These are phyloP conservation scores for Forbesichthys agassizii DNA, from an alignment of 2,113 vertebrate genomes.

Conservation along the genomic window DNA sequence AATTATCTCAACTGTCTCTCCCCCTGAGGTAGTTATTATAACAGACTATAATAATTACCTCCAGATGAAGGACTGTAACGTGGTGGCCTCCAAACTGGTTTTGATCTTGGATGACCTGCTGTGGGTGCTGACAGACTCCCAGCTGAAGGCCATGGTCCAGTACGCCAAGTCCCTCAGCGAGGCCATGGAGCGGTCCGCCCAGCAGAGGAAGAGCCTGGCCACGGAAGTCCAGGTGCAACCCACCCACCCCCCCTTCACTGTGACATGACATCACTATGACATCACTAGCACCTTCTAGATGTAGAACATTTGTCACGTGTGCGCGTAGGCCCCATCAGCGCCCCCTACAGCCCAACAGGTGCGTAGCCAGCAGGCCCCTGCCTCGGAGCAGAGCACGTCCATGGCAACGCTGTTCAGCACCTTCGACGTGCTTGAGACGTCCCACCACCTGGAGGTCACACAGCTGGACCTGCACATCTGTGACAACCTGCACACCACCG, in stretches of 20 bases:
- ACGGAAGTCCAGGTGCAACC: conserved; percentile 78
- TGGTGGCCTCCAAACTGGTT: conserved; percentile 93
- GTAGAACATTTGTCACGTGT: background rate
- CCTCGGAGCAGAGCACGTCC: conserved; percentile 83
- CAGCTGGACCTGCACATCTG: too few species aligned
- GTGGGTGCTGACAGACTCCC: conserved; percentile 98
- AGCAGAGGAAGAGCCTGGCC: conserved; percentile 96
- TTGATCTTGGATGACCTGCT: conserved; percentile 94
- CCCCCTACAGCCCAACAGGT: conserved; percentile 82
- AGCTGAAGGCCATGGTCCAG: conserved; percentile 98
- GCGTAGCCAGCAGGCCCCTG: conserved; percentile 81
- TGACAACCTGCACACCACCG: too few species aligned
- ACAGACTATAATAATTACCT: too few species aligned
- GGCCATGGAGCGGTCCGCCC: conserved; percentile 95
- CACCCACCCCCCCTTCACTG: background rate
- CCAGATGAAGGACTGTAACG: conserved; percentile 73
- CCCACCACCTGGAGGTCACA: conserved; percentile 86
- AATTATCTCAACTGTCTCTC: too few species aligned
- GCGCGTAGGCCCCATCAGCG: conserved; percentile 77
- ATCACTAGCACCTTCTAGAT: too few species aligned
- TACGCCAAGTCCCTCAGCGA: conserved; percentile 98
- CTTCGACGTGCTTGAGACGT: conserved; percentile 94
- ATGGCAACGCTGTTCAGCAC: conserved; percentile 89
- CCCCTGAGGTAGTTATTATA: too few species aligned
- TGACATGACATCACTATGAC: too few species aligned